These are phyloP conservation scores for Trachelus iudaicus DNA, from an alignment of 2,888 invertebrate genomes.

Conservation along the genomic window DNA sequence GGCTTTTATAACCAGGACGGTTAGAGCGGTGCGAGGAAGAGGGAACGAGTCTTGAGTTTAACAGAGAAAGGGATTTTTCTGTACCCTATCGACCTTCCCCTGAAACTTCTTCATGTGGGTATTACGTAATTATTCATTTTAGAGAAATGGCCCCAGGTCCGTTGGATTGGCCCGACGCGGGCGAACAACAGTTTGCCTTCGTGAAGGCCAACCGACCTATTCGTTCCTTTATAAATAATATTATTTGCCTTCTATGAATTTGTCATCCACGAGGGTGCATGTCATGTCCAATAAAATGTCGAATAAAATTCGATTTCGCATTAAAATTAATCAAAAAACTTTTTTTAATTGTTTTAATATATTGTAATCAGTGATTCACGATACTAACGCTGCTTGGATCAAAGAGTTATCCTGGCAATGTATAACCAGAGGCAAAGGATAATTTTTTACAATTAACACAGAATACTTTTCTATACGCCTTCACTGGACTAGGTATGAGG, in stretches of 20 bases:
- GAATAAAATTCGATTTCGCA: too few species aligned
- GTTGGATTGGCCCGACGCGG: conserved; percentile 29
- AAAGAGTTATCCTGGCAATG: background rate
- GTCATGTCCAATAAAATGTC: too few species aligned
- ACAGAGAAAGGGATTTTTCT: background rate
- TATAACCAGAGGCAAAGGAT: background rate
- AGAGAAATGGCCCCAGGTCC: conserved; percentile 43
- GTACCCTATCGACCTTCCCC: conserved; percentile 19
- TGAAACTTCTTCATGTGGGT: conserved; percentile 42
- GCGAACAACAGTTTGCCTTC: conserved; percentile 7
- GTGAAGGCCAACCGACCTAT: background rate
- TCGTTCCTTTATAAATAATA: conserved; percentile 29
- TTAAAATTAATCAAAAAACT: too few species aligned
- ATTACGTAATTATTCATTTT: conserved; percentile 57
- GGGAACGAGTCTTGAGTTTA: background rate
- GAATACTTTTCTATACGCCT: background rate
- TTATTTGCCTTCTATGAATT: conserved; percentile 47
- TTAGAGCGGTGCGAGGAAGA: background rate
- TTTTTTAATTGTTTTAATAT: too few species aligned
- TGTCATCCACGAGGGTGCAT: too few species aligned
- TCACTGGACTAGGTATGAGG: background rate
- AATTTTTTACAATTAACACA: background rate
- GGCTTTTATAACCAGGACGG: background rate
- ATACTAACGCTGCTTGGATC: background rate
- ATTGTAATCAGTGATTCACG: background rate